These are phyloP conservation scores for Spodoptera frugiperda DNA, from an alignment of 1,140 invertebrate species.

Conservation along the genomic window DNA sequence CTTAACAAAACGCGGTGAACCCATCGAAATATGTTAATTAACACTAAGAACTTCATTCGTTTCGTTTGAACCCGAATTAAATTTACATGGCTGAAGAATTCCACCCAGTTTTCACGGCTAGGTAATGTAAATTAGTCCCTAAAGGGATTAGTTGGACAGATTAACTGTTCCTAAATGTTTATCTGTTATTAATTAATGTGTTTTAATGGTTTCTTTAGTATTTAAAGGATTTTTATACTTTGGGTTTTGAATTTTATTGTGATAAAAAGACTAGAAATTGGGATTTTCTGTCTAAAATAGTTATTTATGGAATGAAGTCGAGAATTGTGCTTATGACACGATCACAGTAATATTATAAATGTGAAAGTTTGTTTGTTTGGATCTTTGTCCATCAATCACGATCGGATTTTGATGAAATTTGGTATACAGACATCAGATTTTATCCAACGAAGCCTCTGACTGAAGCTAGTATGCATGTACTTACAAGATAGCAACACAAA, in stretches of 20 bases:
- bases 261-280: too few species aligned
- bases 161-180: neutral
- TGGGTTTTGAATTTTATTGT: neutral
- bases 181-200: neutral
- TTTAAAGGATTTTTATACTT: neutral
- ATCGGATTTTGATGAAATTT: too few species aligned
- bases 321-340: too few species aligned
- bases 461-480: too few species aligned
- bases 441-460: too few species aligned
- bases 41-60: constrained; percentile 1
- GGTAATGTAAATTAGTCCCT: constrained; percentile 15
- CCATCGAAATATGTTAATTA: constrained; percentile 15
- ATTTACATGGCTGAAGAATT: constrained; percentile 19
- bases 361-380: too few species aligned
- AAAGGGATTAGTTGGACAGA: constrained; percentile 2
- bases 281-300: too few species aligned
- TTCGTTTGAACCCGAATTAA: constrained; percentile 30
- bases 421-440: too few species aligned
- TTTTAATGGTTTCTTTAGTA: neutral
- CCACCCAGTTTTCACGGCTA: neutral
- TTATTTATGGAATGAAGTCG: too few species aligned
- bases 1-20: neutral
- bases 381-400: too few species aligned
- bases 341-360: too few species aligned
- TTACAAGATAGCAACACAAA: too few species aligned